These are phyloP conservation scores for Pseudomugil tenellus DNA, from an alignment of 2,797 vertebrate genomes.

Conservation along the genomic window DNA sequence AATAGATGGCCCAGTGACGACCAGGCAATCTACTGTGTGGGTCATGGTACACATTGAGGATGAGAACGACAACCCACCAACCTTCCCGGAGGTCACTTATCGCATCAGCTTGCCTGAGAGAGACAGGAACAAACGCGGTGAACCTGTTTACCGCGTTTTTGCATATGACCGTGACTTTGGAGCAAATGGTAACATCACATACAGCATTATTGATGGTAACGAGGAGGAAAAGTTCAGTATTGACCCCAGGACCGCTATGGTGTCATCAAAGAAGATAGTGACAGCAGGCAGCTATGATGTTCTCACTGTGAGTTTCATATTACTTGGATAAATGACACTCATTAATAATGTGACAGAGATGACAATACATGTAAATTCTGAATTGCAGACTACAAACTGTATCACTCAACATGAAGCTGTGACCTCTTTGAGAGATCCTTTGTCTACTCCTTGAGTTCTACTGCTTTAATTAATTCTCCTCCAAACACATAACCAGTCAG, in stretches of 20 bases:
- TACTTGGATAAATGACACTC: neutral
- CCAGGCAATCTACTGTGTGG: conserved; percentile 88
- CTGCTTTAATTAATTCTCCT: conserved; percentile 12
- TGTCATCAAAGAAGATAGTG: conserved; percentile 92
- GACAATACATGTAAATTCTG: neutral
- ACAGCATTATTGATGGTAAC: conserved; percentile 93
- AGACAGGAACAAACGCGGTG: conserved; percentile 86
- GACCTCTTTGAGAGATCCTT: conserved; percentile 1
- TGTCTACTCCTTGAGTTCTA: neutral
- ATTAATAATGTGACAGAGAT: neutral
- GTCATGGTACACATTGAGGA: conserved; percentile 94
- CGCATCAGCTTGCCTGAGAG: conserved; percentile 90
- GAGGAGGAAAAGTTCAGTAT: conserved; percentile 92
- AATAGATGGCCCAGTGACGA: conserved; percentile 87
- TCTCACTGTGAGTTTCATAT: conserved; percentile 86
- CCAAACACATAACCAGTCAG: conserved; percentile 8
- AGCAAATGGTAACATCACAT: conserved; percentile 92
- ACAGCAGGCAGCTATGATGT: conserved; percentile 91
- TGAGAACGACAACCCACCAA: conserved; percentile 95
- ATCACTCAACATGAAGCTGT: conserved; percentile 3
- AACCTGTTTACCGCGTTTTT: conserved; percentile 91
- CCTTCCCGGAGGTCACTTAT: conserved; percentile 92
- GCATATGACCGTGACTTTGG: conserved; percentile 92
- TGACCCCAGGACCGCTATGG: conserved; percentile 92
- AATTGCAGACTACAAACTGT: neutral